Evolutionary conservation across 2,888 invertebrate genomes (phyloP).

Genomic region (Philhelius pedissequus): DNA sequence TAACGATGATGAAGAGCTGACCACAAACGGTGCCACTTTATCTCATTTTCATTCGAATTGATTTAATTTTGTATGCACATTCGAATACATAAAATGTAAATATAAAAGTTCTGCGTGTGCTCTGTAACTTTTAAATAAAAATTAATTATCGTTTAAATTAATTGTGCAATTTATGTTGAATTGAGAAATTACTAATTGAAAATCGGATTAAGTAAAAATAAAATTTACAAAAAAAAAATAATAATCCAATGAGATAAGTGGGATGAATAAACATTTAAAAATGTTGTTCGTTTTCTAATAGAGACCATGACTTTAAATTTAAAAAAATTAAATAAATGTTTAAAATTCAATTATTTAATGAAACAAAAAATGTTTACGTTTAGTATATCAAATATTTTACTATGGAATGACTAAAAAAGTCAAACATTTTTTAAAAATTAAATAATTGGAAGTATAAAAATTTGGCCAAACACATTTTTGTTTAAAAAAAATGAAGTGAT

Average conservation of each 20-base stretch:
- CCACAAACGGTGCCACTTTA: slow-evolving; percentile 52
- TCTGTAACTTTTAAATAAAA: slow-evolving; percentile 59
- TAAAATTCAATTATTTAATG: neutral
- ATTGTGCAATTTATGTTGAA: slow-evolving; percentile 43
- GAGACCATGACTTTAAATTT: no score
- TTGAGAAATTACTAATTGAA: slow-evolving; percentile 54
- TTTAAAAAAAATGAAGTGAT: no score
- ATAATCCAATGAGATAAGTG: neutral
- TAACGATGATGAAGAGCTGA: slow-evolving; percentile 45
- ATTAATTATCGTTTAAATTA: slow-evolving; percentile 63
- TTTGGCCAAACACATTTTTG: no score
- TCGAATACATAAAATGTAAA: slow-evolving; percentile 16
- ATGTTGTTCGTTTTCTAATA: neutral
- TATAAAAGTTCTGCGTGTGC: slow-evolving; percentile 23
- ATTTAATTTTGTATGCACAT: slow-evolving; percentile 52
- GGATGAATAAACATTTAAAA: neutral
- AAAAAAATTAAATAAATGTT: no score
- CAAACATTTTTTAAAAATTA: no score
- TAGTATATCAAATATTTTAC: no score
- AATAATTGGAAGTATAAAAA: no score
- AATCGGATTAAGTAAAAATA: slow-evolving; percentile 20
- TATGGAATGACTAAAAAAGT: no score
- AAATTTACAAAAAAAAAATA: neutral
- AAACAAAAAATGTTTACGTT: no score
- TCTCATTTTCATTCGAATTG: slow-evolving; percentile 60